phyloP scores from a whole-genome alignment of 1,140 invertebrate species.

The Calephelis virginiensis region DNA sequence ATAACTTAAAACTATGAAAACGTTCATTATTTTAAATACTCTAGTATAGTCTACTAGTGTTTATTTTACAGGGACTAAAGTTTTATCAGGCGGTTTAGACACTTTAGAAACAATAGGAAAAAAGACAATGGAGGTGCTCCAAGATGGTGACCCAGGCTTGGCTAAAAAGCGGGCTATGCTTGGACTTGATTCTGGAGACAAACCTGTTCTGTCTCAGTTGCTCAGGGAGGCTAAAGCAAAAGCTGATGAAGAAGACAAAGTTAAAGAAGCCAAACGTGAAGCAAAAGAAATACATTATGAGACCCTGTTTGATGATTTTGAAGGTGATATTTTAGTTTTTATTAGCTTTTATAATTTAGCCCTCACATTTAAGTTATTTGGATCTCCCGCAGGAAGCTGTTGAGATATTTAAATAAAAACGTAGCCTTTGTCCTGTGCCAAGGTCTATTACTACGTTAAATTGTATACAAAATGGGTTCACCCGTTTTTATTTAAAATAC shows the following conservation, averaged over 20 bases:
- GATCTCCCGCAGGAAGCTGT: no score
- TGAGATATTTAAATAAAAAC: no score
- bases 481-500: no score
- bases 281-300: conserved; percentile 87
- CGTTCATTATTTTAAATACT: no score
- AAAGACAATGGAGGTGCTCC: conserved; percentile 94
- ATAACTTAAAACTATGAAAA: no score
- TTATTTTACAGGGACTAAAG: conserved; percentile 82
- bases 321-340: conserved; percentile 76
- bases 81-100: conserved; percentile 90
- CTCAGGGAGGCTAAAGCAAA: conserved; percentile 91
- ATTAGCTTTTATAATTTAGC: no score
- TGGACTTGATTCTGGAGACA: conserved; percentile 79
- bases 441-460: no score
- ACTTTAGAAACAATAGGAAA: conserved; percentile 95
- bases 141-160: conserved; percentile 93
- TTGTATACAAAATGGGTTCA: no score
- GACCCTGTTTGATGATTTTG: conserved; percentile 91
- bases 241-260: conserved; percentile 84
- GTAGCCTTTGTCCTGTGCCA: no score
- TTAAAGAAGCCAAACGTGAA: conserved; percentile 81
- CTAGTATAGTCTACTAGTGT: not conserved
- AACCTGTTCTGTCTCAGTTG: conserved; percentile 80
- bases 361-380: no score
- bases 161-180: conserved; percentile 90